Evolutionary conservation across 2,888 invertebrate genomes (phyloP).

Genomic region (Eupelmus urozonus): DNA sequence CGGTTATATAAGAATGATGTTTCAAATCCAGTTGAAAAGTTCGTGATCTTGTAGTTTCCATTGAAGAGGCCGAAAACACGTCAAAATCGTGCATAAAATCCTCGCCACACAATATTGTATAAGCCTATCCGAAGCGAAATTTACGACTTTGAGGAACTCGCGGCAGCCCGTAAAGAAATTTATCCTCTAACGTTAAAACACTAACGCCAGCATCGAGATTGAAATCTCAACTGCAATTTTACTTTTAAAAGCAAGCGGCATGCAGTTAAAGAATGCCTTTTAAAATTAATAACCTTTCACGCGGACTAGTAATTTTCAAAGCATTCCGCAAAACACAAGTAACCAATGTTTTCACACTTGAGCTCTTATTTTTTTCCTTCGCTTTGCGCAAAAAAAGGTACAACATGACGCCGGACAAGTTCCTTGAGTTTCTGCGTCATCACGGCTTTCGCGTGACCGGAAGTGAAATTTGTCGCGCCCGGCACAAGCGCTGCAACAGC

Average conservation of each 20-base stretch:
- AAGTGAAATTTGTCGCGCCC: slow-evolving; percentile 53
- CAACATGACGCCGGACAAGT: slow-evolving; percentile 66
- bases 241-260: too few species aligned
- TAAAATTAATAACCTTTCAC: background rate
- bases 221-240: background rate
- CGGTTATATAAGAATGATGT: too few species aligned
- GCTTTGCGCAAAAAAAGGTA: too few species aligned
- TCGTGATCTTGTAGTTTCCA: too few species aligned
- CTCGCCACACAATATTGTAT: too few species aligned
- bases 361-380: background rate
- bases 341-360: too few species aligned
- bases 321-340: too few species aligned
- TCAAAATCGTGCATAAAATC: too few species aligned
- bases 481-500: slow-evolving; percentile 60
- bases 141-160: background rate
- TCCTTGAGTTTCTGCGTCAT: slow-evolving; percentile 77
- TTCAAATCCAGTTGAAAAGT: too few species aligned
- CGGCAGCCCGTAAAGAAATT: slow-evolving; percentile 1
- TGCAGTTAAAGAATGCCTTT: background rate
- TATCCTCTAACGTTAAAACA: background rate
- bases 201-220: too few species aligned
- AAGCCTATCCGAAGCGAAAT: background rate
- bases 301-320: too few species aligned
- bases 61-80: too few species aligned
- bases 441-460: slow-evolving; percentile 69